Conservation (phyloP, 2,797 vertebrate species). For the Karalla daura region DNA sequence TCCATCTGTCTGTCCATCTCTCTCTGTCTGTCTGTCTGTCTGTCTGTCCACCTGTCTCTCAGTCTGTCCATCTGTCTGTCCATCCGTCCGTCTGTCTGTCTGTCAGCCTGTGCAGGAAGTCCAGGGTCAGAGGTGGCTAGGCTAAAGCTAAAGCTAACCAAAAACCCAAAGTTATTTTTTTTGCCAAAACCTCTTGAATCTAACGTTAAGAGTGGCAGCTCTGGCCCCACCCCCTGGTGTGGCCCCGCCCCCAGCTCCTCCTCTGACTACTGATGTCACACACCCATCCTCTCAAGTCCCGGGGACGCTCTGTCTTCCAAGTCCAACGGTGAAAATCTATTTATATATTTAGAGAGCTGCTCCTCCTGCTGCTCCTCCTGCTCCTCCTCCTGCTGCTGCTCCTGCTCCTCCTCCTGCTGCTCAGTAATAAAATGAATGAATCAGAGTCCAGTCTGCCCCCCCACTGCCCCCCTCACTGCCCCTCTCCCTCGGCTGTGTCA, state of each 20-base stretch:
- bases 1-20: too few species aligned
- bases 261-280: background rate
- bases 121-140: conserved; percentile 69
- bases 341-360: conserved; percentile 61
- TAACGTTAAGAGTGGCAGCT: conserved; percentile 75
- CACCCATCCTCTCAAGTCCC: background rate
- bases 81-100: background rate
- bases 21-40: too few species aligned
- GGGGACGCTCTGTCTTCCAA: too few species aligned
- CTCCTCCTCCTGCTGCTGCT: conserved; percentile 6
- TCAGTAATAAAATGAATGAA: conserved; percentile 62
- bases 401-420: conserved; percentile 31
- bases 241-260: too few species aligned
- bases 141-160: conserved; percentile 86
- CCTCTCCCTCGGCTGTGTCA: background rate
- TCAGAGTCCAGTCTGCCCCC: conserved; percentile 55
- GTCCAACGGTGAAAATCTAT: conserved; percentile 50
- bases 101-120: conserved; percentile 66
- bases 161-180: conserved; percentile 83
- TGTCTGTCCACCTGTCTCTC: too few species aligned
- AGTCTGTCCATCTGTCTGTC: background rate
- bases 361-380: conserved; percentile 15
- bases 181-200: conserved; percentile 75
- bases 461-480: conserved; percentile 22
- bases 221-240: conserved; percentile 72